These are phyloP conservation scores for Scrobipalpa atriplicella DNA, from an alignment of 2,888 invertebrate genomes.

Conservation along the genomic window DNA sequence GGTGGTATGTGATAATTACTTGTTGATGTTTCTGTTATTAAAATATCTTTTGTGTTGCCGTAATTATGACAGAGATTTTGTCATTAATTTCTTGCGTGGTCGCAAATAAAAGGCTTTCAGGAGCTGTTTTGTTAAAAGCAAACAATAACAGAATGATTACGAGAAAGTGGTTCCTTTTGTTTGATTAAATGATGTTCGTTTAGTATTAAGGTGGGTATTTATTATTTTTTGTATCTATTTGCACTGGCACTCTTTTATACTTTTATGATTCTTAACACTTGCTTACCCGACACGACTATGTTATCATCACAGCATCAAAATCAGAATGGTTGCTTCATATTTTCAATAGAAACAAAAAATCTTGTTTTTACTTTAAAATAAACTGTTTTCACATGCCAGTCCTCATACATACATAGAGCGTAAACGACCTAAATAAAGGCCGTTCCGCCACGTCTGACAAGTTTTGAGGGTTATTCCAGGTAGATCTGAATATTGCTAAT, in stretches of 20 bases:
- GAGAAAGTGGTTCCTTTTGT: not conserved
- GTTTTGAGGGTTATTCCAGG: too few species aligned
- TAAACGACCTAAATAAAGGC: too few species aligned
- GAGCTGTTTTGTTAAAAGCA: not conserved
- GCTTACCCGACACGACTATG: too few species aligned
- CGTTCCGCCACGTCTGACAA: too few species aligned
- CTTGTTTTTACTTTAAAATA: too few species aligned
- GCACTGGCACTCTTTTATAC: not conserved
- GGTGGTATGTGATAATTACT: constrained; percentile 13
- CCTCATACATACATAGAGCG: too few species aligned
- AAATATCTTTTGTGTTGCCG: not conserved
- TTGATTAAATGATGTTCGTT: constrained; percentile 3
- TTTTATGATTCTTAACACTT: not conserved
- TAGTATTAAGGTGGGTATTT: not conserved
- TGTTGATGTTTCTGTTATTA: constrained; percentile 11
- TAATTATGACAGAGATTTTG: not conserved
- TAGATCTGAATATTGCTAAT: too few species aligned
- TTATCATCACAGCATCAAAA: too few species aligned
- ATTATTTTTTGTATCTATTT: not conserved
- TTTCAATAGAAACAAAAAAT: too few species aligned
- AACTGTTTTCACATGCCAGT: too few species aligned
- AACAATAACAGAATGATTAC: constrained; percentile 8
- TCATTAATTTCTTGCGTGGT: not conserved
- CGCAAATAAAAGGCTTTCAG: constrained; percentile 1
- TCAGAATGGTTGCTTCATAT: too few species aligned